These are phyloP conservation scores for Clupea harengus DNA, from an alignment of 2,113 vertebrate genomes.

Conservation along the genomic window DNA sequence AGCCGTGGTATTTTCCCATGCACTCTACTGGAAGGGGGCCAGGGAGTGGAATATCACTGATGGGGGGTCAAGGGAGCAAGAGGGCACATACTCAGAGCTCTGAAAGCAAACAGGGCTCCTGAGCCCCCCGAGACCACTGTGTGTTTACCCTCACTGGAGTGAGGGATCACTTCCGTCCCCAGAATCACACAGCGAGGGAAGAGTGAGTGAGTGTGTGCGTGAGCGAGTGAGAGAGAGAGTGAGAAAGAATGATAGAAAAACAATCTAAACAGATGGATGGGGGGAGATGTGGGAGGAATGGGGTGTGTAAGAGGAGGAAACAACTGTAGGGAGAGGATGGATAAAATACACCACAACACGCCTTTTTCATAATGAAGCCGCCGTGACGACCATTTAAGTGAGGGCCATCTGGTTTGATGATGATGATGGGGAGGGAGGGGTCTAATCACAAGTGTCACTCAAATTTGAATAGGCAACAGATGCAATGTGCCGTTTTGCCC, in stretches of 20 bases:
- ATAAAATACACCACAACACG: background rate
- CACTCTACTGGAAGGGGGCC: slow-evolving; percentile 77
- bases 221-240: background rate
- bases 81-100: slow-evolving; percentile 68
- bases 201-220: background rate
- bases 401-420: background rate
- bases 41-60: slow-evolving; percentile 66
- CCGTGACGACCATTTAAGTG: background rate
- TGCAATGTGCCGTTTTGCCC: background rate
- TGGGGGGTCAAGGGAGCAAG: slow-evolving; percentile 67
- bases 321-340: background rate
- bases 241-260: slow-evolving; percentile 21
- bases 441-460: background rate
- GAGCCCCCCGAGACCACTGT: slow-evolving; percentile 53
- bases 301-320: background rate
- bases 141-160: slow-evolving; percentile 65
- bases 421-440: background rate
- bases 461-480: background rate
- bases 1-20: slow-evolving; percentile 91
- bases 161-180: slow-evolving; percentile 63
- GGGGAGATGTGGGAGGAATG: background rate
- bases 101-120: slow-evolving; percentile 70
- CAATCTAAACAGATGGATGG: background rate
- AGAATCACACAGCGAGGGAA: slow-evolving; percentile 15
- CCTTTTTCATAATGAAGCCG: background rate